Base-by-base conservation (phyloP, 1,140 invertebrate genomes). In the Tribolium castaneum region DNA sequence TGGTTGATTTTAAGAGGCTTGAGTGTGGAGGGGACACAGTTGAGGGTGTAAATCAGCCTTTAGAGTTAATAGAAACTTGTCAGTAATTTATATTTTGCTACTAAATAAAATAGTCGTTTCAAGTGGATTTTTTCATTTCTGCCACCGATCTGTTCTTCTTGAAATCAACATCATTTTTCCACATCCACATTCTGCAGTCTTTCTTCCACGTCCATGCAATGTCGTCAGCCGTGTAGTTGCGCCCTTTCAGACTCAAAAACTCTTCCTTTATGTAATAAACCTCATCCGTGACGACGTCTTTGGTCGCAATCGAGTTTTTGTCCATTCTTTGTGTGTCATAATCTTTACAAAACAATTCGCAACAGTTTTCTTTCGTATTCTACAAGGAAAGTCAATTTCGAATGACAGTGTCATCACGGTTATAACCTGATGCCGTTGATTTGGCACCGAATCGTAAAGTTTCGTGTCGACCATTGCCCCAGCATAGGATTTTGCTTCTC, bases 1-100 rank as follows among this genome's bases (percentile, higher is more conserved):
- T 97, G 25, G 70, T 95, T n/a, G 95, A 97, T 86, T 98, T 95
- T 88, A 90, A 93, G 75, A 90, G 96, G 54, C 96, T 93, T 86
- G 95, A 96, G 87, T 94, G 95, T 86, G 96, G 96, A 4, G 93
- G 94, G 86, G 79, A 52, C 12, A 52, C 72, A 13, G 62, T 50
- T 45, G 62, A 87, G 84, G 82, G 86, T 52, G 87, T 86, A 50
- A 88, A 89, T 59, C 87, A 91, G 76, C 86, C 87, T 2, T 83
- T 92, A 70, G 89, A 92, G 39, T 87, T 87, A 25, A 87, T 92
- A 25, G 90, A 92, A 86, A 92, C 89, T 75, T 89, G 91, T 83
- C 91, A 92, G 82, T 92, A 88, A 87, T 71, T 75, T 16, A 50
- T 39, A n/a, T 16, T 49, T 76, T 72, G 51, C 82, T 76, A 56